Conservation (phyloP, 2,888 invertebrate species). For the Cephalotes varians region DNA sequence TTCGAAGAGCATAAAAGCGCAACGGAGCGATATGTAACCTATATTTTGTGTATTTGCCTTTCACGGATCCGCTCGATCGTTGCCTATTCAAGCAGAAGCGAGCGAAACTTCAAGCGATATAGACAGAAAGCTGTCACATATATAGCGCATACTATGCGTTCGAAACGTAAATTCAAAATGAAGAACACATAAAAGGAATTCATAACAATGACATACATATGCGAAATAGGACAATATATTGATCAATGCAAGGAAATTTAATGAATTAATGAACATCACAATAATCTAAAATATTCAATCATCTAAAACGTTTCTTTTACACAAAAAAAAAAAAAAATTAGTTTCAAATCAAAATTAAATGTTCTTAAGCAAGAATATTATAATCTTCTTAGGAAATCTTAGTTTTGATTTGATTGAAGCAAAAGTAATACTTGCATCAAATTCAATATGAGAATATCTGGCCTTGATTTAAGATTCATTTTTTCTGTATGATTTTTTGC, state of each 20-base stretch:
- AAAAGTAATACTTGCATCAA: too few relatives aligned
- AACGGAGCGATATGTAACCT: constrained; percentile 50
- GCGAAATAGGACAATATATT: background rate
- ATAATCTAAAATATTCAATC: background rate
- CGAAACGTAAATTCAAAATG: constrained; percentile 50
- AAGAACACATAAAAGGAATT: constrained; percentile 28
- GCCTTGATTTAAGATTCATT: too few relatives aligned
- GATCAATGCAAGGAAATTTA: background rate
- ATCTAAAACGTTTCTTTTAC: background rate
- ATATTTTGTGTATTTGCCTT: constrained; percentile 53
- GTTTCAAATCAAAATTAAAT: too few relatives aligned
- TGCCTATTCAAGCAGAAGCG: constrained; percentile 54
- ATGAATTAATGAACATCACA: background rate
- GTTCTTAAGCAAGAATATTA: too few relatives aligned
- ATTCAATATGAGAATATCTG: too few relatives aligned
- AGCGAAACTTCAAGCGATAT: constrained; percentile 53
- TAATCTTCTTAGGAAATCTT: too few relatives aligned
- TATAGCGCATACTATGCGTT: constrained; percentile 3
- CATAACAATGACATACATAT: constrained; percentile 22
- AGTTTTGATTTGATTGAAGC: too few relatives aligned
- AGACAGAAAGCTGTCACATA: constrained; percentile 53
- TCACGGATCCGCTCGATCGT: constrained; percentile 53
- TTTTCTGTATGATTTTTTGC: background rate
- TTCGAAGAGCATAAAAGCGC: constrained; percentile 48
- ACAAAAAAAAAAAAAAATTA: too few relatives aligned